Base-by-base conservation (phyloP, 2,113 vertebrate genomes). In the Mohoua ochrocephala region DNA sequence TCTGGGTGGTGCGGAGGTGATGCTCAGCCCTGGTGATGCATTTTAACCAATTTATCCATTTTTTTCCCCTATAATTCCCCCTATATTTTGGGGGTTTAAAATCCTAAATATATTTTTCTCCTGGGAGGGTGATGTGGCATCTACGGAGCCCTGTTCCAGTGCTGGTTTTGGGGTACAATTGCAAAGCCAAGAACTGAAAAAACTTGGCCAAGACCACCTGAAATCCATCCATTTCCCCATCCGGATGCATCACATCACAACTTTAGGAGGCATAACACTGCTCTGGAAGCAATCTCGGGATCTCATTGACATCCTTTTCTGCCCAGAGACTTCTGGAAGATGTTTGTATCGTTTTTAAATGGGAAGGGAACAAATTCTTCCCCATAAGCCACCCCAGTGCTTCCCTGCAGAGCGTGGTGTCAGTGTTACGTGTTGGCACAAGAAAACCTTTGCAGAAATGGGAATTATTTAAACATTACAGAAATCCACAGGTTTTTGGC, bases 1-100 rank as follows among this genome's bases (percentile, higher is more conserved):
- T 54, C 59, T 18, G 57, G 15, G 23, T 2, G 1, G 2, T n/a
- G 10, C 1, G 0, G 2, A 44, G 37, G 6, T 0, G 0, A 6
- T 16, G 45, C 61, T 91, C 37, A 71, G 45, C 69, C 31, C 33
- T 45, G 22, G 8, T 37, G 47, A 19, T 50, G 60, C 31, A 15
- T 63, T 93, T 80, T 53, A 57, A 11, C 17, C 20, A 10, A 24
- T 87, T 60, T 28, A 26, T 41, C 12, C 1, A 2, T 37, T 52
- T 54, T 47, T 6, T 3, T n/a, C n/a, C 2, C 21, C 37, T 10
- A 0, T 37, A 44, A 65, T 57, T 19, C 6, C 15, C 13, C 10
- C 5, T 4, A 0, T 15, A 26, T 41, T 59, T 64, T 6, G 15
- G 3, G 3, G 5, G 1, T 3, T 73, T 33, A 45, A 8, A 44